Evolutionary conservation across 2,888 invertebrate species (phyloP), one percentile per base, ranked within the genome.

Genomic region (Ligdia adustata): DNA sequence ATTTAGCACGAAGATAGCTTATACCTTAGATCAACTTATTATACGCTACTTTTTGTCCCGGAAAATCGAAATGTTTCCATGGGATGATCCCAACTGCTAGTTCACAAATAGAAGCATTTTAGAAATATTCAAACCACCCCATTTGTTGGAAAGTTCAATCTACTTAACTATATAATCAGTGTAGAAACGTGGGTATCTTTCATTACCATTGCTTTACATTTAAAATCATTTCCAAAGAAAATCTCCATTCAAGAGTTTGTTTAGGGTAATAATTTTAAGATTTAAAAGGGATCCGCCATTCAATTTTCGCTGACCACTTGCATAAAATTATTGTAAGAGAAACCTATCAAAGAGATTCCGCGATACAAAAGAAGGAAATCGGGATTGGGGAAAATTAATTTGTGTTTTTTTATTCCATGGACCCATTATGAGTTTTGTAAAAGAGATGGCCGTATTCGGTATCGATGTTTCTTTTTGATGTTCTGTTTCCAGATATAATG

Each of bases 271-370:
- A 71, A 78, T 80, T 82, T 72, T 72, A 69, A 77, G 79, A 82
- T 81, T 82, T 80, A 81, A 82, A 81, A 74, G 70, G 72, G 61
- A 35, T 67, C 70, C 2, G 69, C 71, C 53, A 72, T 75, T 73
- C 68, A 73, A 56, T 60, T 63, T 68, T 61, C 65, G 75, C 75
- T 88, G 88, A 87, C 88, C 88, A 83, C 85, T 88, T 86, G 87
- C 88, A 88, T 87, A 86, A 87, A 49, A 87, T 88, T 87, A 86
- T 88, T 80, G 71, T 72, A 65, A 62, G 65, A 69, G 66, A 77
- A 79, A 74, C 69, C 76, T 79, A 78, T 84, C 82, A 83, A 86
- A 84, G 82, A 77, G 75, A 79, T 68, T 72, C 62, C 60, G 50
- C 58, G 72, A 82, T 84, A 69, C 60, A 69, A 38, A 68, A n/a